These are phyloP conservation scores for Coranthus polyacanthus DNA, from an alignment of 2,797 vertebrate species.

Conservation along the genomic window DNA sequence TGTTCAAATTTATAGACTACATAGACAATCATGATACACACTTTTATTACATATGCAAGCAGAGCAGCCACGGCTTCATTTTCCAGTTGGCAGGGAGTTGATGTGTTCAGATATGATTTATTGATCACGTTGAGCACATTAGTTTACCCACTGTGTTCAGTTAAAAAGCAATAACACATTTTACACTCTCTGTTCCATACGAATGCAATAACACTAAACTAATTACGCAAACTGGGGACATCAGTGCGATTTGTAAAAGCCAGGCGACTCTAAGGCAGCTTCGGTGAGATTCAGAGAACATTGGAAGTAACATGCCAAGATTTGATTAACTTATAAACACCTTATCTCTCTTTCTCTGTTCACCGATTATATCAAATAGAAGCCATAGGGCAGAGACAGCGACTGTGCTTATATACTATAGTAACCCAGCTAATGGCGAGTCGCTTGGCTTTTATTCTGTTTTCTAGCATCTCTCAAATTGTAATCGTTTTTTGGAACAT, in stretches of 20 bases:
- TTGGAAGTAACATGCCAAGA: slow-evolving; percentile 57
- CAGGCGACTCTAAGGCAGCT: slow-evolving; percentile 25
- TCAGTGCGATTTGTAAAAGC: slow-evolving; percentile 70
- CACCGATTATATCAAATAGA: slow-evolving; percentile 33
- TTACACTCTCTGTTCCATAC: slow-evolving; percentile 75
- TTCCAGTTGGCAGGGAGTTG: slow-evolving; percentile 79
- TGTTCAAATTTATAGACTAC: not conserved
- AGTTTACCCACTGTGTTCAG: slow-evolving; percentile 82
- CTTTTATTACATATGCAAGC: slow-evolving; percentile 52
- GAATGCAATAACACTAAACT: slow-evolving; percentile 82
- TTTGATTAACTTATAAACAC: slow-evolving; percentile 65
- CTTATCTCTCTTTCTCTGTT: slow-evolving; percentile 45
- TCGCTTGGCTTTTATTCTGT: slow-evolving; percentile 7
- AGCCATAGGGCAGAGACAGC: slow-evolving; percentile 31
- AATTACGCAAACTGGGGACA: slow-evolving; percentile 79
- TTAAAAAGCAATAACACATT: slow-evolving; percentile 83
- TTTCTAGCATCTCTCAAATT: not conserved
- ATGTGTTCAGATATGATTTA: slow-evolving; percentile 84
- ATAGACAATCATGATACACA: slow-evolving; percentile 1
- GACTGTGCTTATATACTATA: slow-evolving; percentile 25
- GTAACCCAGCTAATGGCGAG: slow-evolving; percentile 1
- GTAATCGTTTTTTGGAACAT: not conserved
- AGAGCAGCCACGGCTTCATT: slow-evolving; percentile 65
- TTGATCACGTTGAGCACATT: slow-evolving; percentile 80
- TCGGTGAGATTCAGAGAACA: slow-evolving; percentile 51